Conservation (phyloP, 2,888 invertebrate genomes). For the Xylophagus ater region DNA sequence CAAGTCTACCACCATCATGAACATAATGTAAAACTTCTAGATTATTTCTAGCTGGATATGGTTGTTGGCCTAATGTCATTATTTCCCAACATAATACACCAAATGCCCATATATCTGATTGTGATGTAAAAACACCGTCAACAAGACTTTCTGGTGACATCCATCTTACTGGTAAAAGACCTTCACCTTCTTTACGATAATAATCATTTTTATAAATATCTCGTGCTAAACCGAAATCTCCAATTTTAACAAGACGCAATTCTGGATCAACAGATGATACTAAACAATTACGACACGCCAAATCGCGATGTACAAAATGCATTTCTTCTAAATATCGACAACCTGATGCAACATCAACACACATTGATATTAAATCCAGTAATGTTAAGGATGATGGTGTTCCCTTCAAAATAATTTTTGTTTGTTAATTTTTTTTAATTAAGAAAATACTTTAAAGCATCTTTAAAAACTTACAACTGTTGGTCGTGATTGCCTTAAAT, state of each 20-base stretch:
- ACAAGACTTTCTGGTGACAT: constrained; percentile 96
- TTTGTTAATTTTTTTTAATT: neutral
- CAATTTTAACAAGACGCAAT: constrained; percentile 56
- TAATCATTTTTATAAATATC: constrained; percentile 97
- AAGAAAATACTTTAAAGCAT: constrained; percentile 5
- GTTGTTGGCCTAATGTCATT: constrained; percentile 89
- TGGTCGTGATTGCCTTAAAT: constrained; percentile 71
- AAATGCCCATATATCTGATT: constrained; percentile 95
- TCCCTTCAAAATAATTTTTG: constrained; percentile 38
- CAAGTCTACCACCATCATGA: constrained; percentile 73
- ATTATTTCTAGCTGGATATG: constrained; percentile 89
- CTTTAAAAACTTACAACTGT: constrained; percentile 43
- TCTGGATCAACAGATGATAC: constrained; percentile 62
- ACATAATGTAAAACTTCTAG: constrained; percentile 86
- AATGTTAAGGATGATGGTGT: constrained; percentile 58
- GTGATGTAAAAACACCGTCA: constrained; percentile 92
- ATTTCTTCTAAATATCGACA: constrained; percentile 93
- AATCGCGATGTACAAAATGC: constrained; percentile 94
- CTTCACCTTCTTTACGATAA: constrained; percentile 87
- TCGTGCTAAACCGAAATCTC: constrained; percentile 92
- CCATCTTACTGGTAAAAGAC: constrained; percentile 90
- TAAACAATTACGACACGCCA: constrained; percentile 92
- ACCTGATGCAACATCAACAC: constrained; percentile 90
- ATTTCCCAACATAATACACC: constrained; percentile 95
- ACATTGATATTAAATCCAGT: constrained; percentile 80